These are phyloP conservation scores for Chalcosyrphus nemorum DNA, from an alignment of 2,888 invertebrate species.

Conservation along the genomic window DNA sequence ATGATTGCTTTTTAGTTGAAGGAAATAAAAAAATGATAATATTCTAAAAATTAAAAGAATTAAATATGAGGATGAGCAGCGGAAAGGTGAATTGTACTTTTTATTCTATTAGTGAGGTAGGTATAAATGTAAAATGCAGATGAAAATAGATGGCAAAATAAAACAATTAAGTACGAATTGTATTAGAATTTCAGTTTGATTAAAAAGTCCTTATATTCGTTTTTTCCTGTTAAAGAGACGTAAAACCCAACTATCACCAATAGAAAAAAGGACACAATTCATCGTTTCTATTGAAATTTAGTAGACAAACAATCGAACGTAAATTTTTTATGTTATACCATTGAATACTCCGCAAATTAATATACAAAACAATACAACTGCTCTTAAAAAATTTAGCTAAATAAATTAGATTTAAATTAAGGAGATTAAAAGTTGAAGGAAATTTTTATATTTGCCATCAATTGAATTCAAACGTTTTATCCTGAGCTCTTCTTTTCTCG, in stretches of 20 bases:
- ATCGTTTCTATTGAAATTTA: neutral
- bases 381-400: neutral
- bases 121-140: neutral
- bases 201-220: too few species aligned
- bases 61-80: slow-evolving; percentile 4
- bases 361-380: slow-evolving; percentile 13
- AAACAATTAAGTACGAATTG: slow-evolving; percentile 10
- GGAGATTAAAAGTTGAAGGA: too few species aligned
- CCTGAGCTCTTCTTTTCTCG: too few species aligned
- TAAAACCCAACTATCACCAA: slow-evolving; percentile 23
- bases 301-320: neutral
- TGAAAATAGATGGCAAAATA: neutral
- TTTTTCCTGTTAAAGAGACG: too few species aligned
- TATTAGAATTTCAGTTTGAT: too few species aligned
- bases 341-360: neutral
- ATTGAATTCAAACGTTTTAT: too few species aligned
- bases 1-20: neutral
- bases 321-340: neutral
- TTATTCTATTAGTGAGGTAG: neutral
- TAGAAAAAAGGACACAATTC: slow-evolving; percentile 7
- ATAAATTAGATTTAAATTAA: too few species aligned
- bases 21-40: neutral
- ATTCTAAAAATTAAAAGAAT: slow-evolving; percentile 8
- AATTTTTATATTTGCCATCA: too few species aligned
- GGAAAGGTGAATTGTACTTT: neutral